Conservation (phyloP, 2,888 invertebrate species). For the Protonemura montana region DNA sequence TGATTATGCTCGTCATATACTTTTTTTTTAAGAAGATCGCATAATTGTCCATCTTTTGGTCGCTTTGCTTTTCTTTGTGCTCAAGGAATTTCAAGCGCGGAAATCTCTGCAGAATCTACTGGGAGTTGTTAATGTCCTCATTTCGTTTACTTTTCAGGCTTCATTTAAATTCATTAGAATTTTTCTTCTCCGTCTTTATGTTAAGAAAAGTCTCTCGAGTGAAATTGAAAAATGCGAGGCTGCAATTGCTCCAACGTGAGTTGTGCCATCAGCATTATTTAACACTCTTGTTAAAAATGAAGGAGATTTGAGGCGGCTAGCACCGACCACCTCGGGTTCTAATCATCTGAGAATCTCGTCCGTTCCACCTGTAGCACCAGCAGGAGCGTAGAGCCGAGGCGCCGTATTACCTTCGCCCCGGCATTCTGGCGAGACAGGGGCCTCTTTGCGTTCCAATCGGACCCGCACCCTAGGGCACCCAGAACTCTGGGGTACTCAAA, state of each 20-base stretch:
- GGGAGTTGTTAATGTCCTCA: slow-evolving; percentile 32
- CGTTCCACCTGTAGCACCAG: not conserved
- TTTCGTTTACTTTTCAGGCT: slow-evolving; percentile 39
- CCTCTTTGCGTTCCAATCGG: too few relatives aligned
- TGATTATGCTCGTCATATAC: slow-evolving; percentile 14
- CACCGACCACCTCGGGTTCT: not conserved
- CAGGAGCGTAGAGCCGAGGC: too few relatives aligned
- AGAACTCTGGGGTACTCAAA: too few relatives aligned
- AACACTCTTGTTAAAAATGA: slow-evolving; percentile 16
- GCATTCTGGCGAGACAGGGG: too few relatives aligned
- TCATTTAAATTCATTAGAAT: slow-evolving; percentile 46
- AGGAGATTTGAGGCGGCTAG: not conserved
- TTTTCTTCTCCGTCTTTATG: slow-evolving; percentile 24
- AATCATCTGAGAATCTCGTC: not conserved
- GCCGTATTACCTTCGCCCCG: too few relatives aligned
- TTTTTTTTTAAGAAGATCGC: slow-evolving; percentile 20
- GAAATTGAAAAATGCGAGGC: slow-evolving; percentile 8
- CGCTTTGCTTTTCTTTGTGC: slow-evolving; percentile 28
- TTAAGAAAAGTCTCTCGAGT: slow-evolving; percentile 13
- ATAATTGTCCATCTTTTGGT: not conserved
- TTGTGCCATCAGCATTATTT: slow-evolving; percentile 33
- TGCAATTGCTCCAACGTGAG: slow-evolving; percentile 13
- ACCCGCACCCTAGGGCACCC: too few relatives aligned
- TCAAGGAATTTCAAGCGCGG: not conserved
- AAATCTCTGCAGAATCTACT: slow-evolving; percentile 14